Percentiles rank a stretch among this genome's conserved stretches.
These are phyloP conservation scores for Pycnomerus fuliginosus DNA, from an alignment of 2,888 invertebrate species.

Conservation along the genomic window DNA sequence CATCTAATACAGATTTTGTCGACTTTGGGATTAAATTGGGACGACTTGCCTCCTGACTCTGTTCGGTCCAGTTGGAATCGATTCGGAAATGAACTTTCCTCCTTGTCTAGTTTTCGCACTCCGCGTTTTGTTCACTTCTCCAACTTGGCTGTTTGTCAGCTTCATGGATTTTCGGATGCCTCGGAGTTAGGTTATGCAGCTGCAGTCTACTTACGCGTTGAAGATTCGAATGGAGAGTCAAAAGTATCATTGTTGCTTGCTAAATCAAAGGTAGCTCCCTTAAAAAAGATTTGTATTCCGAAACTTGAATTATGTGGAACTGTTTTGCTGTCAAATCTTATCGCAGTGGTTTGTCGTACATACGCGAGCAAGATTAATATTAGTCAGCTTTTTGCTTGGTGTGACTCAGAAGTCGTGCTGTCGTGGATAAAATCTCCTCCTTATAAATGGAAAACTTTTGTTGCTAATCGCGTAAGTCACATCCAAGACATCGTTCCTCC, in stretches of 20 bases:
- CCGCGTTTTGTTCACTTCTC: conserved; percentile 4
- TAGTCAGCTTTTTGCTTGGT: conserved; percentile 11
- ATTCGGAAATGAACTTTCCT: conserved; percentile 11
- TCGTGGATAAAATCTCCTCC: conserved; percentile 18
- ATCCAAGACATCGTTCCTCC: conserved; percentile 9
- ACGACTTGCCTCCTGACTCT: conserved; percentile 8
- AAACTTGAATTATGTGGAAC: conserved; percentile 19
- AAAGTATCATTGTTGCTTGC: conserved; percentile 5
- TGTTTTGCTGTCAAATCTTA: conserved; percentile 7
- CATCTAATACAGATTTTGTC: conserved; percentile 14
- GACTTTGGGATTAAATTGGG: conserved; percentile 12
- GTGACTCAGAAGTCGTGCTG: conserved; percentile 16
- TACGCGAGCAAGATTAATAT: not conserved
- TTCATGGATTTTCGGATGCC: conserved; percentile 20
- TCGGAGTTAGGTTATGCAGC: conserved; percentile 10
- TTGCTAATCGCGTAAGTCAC: conserved; percentile 18
- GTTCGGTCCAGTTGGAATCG: conserved; percentile 5
- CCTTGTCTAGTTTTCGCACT: conserved; percentile 6
- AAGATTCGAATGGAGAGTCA: not conserved
- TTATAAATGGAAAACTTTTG: conserved; percentile 19
- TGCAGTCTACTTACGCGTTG: conserved; percentile 14
- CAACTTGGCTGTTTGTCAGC: conserved; percentile 1
- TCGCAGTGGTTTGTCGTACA: conserved; percentile 1
- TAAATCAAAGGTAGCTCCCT: conserved; percentile 15
- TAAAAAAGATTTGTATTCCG: conserved; percentile 16